Evolutionary conservation across 2,113 vertebrate genomes (phyloP).

Genomic region (Eptesicus fuscus): DNA sequence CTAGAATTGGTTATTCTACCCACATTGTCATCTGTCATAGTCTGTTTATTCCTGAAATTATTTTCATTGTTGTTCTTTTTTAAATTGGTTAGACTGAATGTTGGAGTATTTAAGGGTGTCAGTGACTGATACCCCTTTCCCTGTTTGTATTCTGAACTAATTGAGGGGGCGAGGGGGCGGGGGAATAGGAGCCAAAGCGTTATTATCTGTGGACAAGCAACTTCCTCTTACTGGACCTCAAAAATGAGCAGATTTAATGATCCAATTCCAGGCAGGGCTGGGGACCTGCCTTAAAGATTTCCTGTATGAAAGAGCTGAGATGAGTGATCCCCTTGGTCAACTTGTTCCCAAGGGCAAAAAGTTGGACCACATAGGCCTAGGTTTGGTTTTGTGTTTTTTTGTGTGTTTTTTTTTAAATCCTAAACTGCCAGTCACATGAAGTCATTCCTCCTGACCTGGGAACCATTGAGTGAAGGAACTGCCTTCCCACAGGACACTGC

Average conservation of each 20-base stretch:
- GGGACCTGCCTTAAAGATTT: neutral
- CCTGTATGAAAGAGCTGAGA: neutral
- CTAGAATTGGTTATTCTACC: neutral
- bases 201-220: neutral
- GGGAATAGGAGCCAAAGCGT: neutral
- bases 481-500: neutral
- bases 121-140: neutral
- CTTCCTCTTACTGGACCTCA: neutral
- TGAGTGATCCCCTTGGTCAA: neutral
- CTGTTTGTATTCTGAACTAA: conserved; percentile 40
- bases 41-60: conserved; percentile 12
- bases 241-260: neutral
- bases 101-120: neutral
- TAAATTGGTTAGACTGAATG: neutral
- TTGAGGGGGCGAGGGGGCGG: neutral
- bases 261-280: neutral
- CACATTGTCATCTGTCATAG: neutral
- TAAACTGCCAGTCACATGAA: neutral
- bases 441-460: neutral
- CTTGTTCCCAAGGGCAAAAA: neutral
- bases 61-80: conserved; percentile 18
- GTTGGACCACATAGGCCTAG: neutral
- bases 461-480: neutral
- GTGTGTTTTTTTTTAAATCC: neutral
- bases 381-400: neutral